Evolutionary conservation across 1,140 invertebrate species (phyloP).

Genomic region (Dreissena rostriformis): DNA sequence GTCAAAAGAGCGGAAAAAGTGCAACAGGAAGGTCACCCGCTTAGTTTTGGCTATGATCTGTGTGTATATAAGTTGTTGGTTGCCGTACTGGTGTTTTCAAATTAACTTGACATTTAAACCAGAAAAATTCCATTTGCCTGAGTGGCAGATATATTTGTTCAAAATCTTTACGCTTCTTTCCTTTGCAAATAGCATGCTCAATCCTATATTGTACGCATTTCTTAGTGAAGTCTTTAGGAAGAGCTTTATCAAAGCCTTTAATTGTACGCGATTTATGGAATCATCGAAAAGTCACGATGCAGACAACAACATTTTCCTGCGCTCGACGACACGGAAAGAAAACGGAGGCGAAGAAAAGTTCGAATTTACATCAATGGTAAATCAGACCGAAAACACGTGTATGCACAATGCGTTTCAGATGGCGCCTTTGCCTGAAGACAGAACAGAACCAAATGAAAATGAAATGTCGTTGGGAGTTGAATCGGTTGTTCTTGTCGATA

Average conservation of each 20-base stretch:
- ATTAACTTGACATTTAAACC: slow-evolving; percentile 69
- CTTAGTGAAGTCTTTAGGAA: slow-evolving; percentile 90
- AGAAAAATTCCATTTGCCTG: background rate
- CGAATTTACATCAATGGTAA: slow-evolving; percentile 60
- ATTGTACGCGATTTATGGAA: slow-evolving; percentile 75
- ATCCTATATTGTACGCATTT: slow-evolving; percentile 91
- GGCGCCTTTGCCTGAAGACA: slow-evolving; percentile 10
- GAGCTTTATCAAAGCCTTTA: slow-evolving; percentile 89
- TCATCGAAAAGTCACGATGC: slow-evolving; percentile 85
- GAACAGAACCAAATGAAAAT: slow-evolving; percentile 23
- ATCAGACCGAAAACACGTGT: slow-evolving; percentile 46
- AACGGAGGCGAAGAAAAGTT: slow-evolving; percentile 51
- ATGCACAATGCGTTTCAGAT: slow-evolving; percentile 35
- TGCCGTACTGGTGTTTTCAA: slow-evolving; percentile 96
- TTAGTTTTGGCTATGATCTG: slow-evolving; percentile 97
- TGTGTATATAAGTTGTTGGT: slow-evolving; percentile 98
- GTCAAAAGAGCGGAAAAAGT: slow-evolving; percentile 96
- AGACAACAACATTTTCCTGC: slow-evolving; percentile 94
- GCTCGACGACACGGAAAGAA: slow-evolving; percentile 41
- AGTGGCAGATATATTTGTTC: slow-evolving; percentile 72
- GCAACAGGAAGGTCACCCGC: slow-evolving; percentile 95
- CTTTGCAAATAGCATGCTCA: slow-evolving; percentile 86
- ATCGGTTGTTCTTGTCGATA: slow-evolving; percentile 54
- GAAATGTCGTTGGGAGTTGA: background rate
- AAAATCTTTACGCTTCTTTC: slow-evolving; percentile 75